These are phyloP conservation scores for Drosophila aff. DNA, from an alignment of 1,140 invertebrate species.

Conservation along the genomic window DNA sequence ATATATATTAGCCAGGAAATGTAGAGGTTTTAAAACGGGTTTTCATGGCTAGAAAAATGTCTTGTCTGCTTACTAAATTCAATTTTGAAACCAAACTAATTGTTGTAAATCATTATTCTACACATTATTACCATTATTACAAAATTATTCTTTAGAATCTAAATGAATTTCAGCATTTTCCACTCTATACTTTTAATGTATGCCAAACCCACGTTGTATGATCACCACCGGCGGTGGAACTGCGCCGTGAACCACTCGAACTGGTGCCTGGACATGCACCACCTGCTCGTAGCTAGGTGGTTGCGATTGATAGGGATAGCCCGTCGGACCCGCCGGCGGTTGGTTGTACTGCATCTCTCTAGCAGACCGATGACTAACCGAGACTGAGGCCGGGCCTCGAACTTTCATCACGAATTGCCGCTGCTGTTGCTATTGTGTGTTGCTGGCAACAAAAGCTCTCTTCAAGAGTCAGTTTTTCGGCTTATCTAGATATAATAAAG, in stretches of 20 bases:
- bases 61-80: too few species aligned
- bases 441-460: conserved; percentile 36
- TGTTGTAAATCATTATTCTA: neutral
- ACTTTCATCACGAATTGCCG: neutral
- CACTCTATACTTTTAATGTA: neutral
- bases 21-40: too few species aligned
- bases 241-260: conserved; percentile 20
- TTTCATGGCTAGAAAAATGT: neutral
- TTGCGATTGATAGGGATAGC: conserved; percentile 36
- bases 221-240: conserved; percentile 65
- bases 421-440: neutral
- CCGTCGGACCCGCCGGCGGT: conserved; percentile 10
- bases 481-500: conserved; percentile 1
- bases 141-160: neutral
- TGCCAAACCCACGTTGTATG: conserved; percentile 67
- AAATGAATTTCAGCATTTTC: neutral
- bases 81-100: neutral
- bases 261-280: conserved; percentile 46
- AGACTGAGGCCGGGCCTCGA: conserved; percentile 7
- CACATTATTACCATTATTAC: too few species aligned
- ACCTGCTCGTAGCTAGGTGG: conserved; percentile 80
- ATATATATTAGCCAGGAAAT: neutral
- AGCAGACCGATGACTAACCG: conserved; percentile 13
- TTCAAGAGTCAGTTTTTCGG: conserved; percentile 9
- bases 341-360: conserved; percentile 55